These are phyloP conservation scores for Oncorhynchus keta DNA, from an alignment of 2,113 vertebrate species.

Conservation along the genomic window DNA sequence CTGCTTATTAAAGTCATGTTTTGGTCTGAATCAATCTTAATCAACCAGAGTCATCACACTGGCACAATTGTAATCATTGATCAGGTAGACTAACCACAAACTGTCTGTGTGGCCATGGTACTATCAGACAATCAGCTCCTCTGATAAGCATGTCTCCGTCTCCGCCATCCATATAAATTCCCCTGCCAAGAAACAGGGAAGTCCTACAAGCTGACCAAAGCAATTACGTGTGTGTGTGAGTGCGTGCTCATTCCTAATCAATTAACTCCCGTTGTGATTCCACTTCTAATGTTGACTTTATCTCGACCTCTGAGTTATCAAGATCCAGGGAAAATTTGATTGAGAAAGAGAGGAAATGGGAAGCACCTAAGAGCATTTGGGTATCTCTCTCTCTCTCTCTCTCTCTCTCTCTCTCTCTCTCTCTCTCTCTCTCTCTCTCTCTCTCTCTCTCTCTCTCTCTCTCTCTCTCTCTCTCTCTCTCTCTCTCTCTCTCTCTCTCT, in stretches of 20 bases:
- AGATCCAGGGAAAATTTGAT: slow-evolving; percentile 54
- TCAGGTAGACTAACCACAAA: slow-evolving; percentile 55
- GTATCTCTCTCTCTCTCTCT: no score
- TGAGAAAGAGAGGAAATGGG: slow-evolving; percentile 31
- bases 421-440: no score
- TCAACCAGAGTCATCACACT: slow-evolving; percentile 41
- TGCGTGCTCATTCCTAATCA: slow-evolving; percentile 41
- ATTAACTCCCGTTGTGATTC: slow-evolving; percentile 52
- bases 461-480: neutral
- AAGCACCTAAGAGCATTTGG: slow-evolving; percentile 28
- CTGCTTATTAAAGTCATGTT: slow-evolving; percentile 51
- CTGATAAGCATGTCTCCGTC: slow-evolving; percentile 60
- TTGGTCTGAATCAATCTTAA: slow-evolving; percentile 45
- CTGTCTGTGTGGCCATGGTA: slow-evolving; percentile 34
- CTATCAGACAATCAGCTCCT: slow-evolving; percentile 68
- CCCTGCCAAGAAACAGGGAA: slow-evolving; percentile 45
- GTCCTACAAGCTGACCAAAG: slow-evolving; percentile 32
- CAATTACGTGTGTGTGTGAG: no score
- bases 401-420: no score
- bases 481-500: neutral
- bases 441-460: no score
- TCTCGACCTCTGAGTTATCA: slow-evolving; percentile 40
- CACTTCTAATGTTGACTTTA: slow-evolving; percentile 59
- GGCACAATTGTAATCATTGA: slow-evolving; percentile 60
- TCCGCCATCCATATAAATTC: slow-evolving; percentile 52